A percentile compares a stretch with the other conserved stretches of the same genome.
Conservation (phyloP, 1,140 invertebrate genomes). For the Meloidogyne chitwoodi region DNA sequence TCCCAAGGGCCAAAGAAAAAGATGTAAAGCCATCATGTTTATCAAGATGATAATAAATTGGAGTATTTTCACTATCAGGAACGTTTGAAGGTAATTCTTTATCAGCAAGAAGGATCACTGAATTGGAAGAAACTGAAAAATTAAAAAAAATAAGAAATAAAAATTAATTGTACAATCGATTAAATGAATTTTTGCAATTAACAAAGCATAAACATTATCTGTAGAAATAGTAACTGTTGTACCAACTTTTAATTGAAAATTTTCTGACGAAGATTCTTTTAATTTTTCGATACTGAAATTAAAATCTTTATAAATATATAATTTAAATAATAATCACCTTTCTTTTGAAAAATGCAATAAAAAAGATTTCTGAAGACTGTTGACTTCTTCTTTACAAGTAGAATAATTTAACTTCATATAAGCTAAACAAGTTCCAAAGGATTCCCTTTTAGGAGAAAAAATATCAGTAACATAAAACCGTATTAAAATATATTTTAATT, state of each 20-base stretch:
- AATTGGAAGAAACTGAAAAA: not conserved
- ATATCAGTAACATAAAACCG: not conserved
- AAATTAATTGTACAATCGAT: not conserved
- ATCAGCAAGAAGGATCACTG: not conserved
- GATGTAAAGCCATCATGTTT: constrained; percentile 19
- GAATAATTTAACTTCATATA: constrained; percentile 16
- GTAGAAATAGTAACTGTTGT: constrained; percentile 9
- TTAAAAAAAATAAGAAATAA: not conserved
- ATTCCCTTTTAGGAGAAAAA: constrained; percentile 17
- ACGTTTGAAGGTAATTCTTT: constrained; percentile 1
- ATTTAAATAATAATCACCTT: not conserved
- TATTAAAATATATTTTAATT: not conserved
- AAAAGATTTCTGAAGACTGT: not conserved
- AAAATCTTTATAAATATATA: not conserved
- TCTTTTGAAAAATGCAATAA: not conserved
- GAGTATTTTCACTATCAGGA: not conserved
- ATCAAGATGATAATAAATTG: constrained; percentile 3
- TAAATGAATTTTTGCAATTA: constrained; percentile 4
- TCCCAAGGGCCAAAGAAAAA: constrained; percentile 6
- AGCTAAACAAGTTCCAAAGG: constrained; percentile 19
- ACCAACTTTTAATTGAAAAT: not conserved
- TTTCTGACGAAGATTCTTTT: not conserved
- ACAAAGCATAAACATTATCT: not conserved
- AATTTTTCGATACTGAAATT: not conserved
- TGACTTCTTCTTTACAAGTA: not conserved